Evolutionary conservation across 2,888 invertebrate species (phyloP).

Genomic region (Torymus tubicola): DNA sequence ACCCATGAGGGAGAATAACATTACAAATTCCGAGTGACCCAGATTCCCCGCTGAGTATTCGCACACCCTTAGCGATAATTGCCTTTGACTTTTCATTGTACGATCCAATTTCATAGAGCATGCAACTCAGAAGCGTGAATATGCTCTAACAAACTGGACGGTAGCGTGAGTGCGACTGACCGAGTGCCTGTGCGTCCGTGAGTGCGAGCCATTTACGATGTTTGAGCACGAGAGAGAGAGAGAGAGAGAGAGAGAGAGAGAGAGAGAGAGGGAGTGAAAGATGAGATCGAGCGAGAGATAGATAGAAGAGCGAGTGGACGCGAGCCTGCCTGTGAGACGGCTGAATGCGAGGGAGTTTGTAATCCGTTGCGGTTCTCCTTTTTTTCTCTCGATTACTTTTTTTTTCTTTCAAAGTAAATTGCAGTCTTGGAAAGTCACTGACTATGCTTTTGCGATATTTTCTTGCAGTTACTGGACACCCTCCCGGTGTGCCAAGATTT

Average conservation of each 20-base stretch:
- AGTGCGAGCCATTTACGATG: slow-evolving; percentile 3
- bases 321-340: slow-evolving; percentile 53
- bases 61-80: slow-evolving; percentile 70
- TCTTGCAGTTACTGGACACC: slow-evolving; percentile 99
- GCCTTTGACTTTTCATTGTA: slow-evolving; percentile 70
- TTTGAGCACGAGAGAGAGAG: slow-evolving; percentile 16
- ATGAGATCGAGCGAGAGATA: neutral
- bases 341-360: slow-evolving; percentile 40
- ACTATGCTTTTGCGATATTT: slow-evolving; percentile 72
- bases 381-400: slow-evolving; percentile 22
- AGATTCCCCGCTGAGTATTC: slow-evolving; percentile 64
- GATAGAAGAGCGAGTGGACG: slow-evolving; percentile 35
- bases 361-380: slow-evolving; percentile 54
- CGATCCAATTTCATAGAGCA: slow-evolving; percentile 73
- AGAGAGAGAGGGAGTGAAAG: slow-evolving; percentile 40
- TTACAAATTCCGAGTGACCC: neutral
- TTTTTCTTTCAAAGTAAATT: neutral
- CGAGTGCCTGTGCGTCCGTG: too few relatives aligned
- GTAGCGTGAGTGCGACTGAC: slow-evolving; percentile 52
- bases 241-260: neutral
- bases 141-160: slow-evolving; percentile 74
- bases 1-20: too few relatives aligned
- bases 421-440: slow-evolving; percentile 44
- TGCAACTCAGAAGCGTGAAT: slow-evolving; percentile 70
- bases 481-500: slow-evolving; percentile 99